Base-by-base conservation (phyloP, 2,113 vertebrate genomes). In the Motacilla alba region DNA sequence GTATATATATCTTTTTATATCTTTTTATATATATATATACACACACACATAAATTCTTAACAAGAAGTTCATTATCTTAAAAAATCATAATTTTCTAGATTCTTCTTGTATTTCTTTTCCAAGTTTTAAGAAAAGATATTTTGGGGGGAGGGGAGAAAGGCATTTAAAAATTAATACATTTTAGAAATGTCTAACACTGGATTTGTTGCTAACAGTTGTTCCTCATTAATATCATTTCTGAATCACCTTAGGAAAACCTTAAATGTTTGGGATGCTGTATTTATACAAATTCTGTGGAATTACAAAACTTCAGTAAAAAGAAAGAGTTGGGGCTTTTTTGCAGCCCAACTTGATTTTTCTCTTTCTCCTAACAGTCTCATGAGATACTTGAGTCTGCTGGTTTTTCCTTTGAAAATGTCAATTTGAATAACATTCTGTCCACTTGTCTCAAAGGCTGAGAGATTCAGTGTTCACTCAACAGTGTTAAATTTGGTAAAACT, bases 1-100 rank as follows among this genome's bases (percentile, higher is more conserved):
- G 35, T 3, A 12, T 3, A 7, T 10, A 1, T 53, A 31, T 4
- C 15, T 3, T 4, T 9, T 2, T 6, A 11, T 43, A 6, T 47
- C 2, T 35, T 4, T 58, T 5, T 7, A 46, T 3, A 31, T 26
- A 7, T 43, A 7, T 30, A 8, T 33, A 2, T 3, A 10, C 13
- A 8, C 26, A 5, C 5, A 53, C 5, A 23, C 2, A 44, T 5
- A 50, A 24, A 52, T 72, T 59, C 14, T 78, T 78, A 89, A 20
- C 4, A 30, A 37, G 5, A 80, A 76, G 27, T 35, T 22, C 6
- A 31, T 89, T 81, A 13, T 39, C 39, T 74, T 72, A 56, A 79
- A 67, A 19, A 62, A 53, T 73, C 2, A 11, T 47, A 13, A 50
- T 77, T 56, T 88, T 92, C 15, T 91, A n/a, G 18, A 70, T 63